Conservation (phyloP, 2,888 invertebrate species). For the Leptogaster cylindrica region DNA sequence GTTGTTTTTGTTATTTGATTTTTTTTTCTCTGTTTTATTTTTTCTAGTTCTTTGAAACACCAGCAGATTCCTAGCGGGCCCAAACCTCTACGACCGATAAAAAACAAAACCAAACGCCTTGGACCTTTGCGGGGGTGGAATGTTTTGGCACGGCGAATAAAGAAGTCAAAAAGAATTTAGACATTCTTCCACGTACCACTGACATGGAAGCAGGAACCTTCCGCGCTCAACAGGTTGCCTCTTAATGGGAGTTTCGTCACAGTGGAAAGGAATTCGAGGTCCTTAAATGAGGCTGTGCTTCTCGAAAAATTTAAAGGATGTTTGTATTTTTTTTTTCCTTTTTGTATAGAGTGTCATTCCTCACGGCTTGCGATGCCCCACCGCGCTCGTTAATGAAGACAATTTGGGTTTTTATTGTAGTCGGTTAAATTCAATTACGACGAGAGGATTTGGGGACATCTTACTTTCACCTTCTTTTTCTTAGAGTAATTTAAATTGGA, state of each 20-base stretch:
- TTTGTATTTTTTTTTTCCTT: constrained; percentile 24
- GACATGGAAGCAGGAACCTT: not conserved
- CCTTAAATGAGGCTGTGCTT: constrained; percentile 38
- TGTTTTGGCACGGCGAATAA: constrained; percentile 4
- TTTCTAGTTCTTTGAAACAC: constrained; percentile 12
- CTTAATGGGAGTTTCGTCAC: constrained; percentile 35
- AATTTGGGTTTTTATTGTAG: constrained; percentile 47
- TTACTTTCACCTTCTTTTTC: constrained; percentile 43
- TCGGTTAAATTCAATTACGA: constrained; percentile 47
- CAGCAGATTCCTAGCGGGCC: constrained; percentile 6
- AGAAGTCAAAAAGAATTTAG: constrained; percentile 26
- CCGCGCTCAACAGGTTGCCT: constrained; percentile 40
- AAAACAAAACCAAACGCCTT: not conserved
- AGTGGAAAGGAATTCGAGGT: constrained; percentile 37
- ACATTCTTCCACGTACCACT: constrained; percentile 6
- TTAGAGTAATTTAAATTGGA: constrained; percentile 42
- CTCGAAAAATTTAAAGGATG: constrained; percentile 40
- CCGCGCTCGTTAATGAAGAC: constrained; percentile 45
- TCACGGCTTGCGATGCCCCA: not conserved
- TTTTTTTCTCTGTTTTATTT: not conserved
- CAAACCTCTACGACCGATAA: constrained; percentile 11
- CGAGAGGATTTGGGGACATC: constrained; percentile 43
- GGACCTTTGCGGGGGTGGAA: constrained; percentile 3
- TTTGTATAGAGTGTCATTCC: not conserved
- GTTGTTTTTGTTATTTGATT: not conserved